Evolutionary conservation across 2,888 invertebrate genomes (phyloP).

Genomic region (Panzeria rudis): DNA sequence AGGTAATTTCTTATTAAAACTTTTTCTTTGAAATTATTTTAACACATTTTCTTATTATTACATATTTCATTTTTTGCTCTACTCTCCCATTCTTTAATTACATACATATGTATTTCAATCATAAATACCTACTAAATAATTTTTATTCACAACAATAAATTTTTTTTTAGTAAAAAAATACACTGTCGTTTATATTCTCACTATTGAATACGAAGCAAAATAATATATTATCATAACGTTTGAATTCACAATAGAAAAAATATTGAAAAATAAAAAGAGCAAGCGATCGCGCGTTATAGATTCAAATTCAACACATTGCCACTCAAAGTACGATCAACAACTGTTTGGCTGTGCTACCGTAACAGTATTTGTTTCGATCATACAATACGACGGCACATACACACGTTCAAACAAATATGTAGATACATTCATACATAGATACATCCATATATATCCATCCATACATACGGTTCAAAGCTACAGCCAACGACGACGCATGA

Average conservation of each 20-base stretch:
- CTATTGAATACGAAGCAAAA: slow-evolving; percentile 27
- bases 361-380: slow-evolving; percentile 64
- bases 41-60: neutral
- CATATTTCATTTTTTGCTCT: slow-evolving; percentile 21
- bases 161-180: slow-evolving; percentile 34
- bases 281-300: slow-evolving; percentile 60
- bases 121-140: slow-evolving; percentile 6
- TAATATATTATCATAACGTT: slow-evolving; percentile 1
- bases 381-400: slow-evolving; percentile 24
- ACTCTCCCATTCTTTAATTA: slow-evolving; percentile 16
- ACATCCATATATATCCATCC: neutral
- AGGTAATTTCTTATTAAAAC: neutral
- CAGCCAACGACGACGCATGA: slow-evolving; percentile 24
- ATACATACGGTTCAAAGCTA: slow-evolving; percentile 12
- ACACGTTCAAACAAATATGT: neutral
- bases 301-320: slow-evolving; percentile 66
- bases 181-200: slow-evolving; percentile 26
- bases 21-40: slow-evolving; percentile 11
- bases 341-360: slow-evolving; percentile 69
- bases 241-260: slow-evolving; percentile 47
- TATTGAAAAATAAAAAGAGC: slow-evolving; percentile 48
- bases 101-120: too few relatives aligned
- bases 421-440: neutral
- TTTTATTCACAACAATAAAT: slow-evolving; percentile 29
- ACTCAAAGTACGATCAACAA: slow-evolving; percentile 73